phyloP scores from a whole-genome alignment of 2,797 vertebrate species.

The Halcyon smyrnensis region DNA sequence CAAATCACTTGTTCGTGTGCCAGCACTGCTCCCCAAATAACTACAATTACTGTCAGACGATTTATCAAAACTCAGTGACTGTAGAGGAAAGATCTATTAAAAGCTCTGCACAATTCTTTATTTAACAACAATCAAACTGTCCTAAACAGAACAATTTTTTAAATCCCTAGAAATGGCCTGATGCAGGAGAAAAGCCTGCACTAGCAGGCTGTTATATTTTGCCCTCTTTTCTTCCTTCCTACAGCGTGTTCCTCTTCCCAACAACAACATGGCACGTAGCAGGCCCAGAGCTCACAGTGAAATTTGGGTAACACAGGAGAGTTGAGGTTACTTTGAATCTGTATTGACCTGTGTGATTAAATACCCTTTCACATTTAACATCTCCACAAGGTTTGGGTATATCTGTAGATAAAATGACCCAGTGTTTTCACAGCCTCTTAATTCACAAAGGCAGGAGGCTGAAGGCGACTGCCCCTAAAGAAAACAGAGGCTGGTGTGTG shows the following conservation, averaged over 20 bases:
- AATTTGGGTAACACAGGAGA: background rate
- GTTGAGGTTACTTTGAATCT: background rate
- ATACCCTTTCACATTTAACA: background rate
- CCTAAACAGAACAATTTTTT: background rate
- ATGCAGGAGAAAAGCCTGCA: background rate
- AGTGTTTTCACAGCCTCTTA: background rate
- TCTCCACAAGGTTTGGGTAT: accelerated
- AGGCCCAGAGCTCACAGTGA: background rate
- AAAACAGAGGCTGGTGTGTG: background rate
- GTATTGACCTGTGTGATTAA: background rate
- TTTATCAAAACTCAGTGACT: background rate
- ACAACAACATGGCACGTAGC: accelerated
- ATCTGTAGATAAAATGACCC: background rate
- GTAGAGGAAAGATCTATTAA: constrained; percentile 1
- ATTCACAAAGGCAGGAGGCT: background rate
- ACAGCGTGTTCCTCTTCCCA: accelerated
- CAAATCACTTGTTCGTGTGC: background rate
- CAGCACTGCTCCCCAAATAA: constrained; percentile 40
- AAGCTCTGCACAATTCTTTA: background rate
- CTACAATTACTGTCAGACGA: background rate
- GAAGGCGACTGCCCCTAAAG: background rate
- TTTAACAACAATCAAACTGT: background rate
- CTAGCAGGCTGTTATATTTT: background rate
- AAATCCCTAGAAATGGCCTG: background rate
- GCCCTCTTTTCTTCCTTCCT: background rate